Conservation (phyloP, 2,888 invertebrate genomes). For the Empis livida region DNA sequence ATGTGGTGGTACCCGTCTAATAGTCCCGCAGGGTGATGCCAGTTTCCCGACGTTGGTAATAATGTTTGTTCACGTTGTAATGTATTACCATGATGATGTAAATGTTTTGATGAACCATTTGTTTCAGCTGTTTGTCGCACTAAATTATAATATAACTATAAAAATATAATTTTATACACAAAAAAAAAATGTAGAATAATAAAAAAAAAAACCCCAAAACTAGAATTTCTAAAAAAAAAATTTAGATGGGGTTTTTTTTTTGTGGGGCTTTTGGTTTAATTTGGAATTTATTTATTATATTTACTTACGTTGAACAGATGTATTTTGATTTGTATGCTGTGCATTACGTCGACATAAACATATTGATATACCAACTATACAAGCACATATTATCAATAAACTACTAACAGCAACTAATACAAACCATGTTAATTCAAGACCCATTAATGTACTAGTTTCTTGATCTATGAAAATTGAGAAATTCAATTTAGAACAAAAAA, state of each 20-base stretch:
- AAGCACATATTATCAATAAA: conserved; percentile 53
- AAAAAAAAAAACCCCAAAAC: too few species aligned
- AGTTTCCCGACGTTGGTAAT: conserved; percentile 76
- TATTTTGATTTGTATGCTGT: conserved; percentile 39
- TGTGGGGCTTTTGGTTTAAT: too few species aligned
- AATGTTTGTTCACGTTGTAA: conserved; percentile 41
- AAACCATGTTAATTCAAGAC: conserved; percentile 65
- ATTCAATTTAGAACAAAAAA: too few species aligned
- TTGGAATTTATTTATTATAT: neutral
- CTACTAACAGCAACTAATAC: conserved; percentile 57
- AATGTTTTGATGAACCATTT: conserved; percentile 52
- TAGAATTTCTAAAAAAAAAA: neutral
- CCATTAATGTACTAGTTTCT: conserved; percentile 50
- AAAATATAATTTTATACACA: neutral
- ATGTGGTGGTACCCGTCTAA: conserved; percentile 37
- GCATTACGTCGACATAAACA: conserved; percentile 62
- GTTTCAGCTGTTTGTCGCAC: conserved; percentile 44
- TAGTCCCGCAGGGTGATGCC: conserved; percentile 84
- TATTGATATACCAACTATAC: conserved; percentile 55
- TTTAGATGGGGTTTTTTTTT: too few species aligned
- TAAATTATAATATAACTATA: conserved; percentile 9
- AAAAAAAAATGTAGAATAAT: neutral
- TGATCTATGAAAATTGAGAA: conserved; percentile 35
- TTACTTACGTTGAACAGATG: conserved; percentile 35
- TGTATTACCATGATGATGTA: conserved; percentile 40